Evolutionary conservation across 1,140 invertebrate genomes (phyloP).

Genomic region (Lordiphosa stackelbergi): DNA sequence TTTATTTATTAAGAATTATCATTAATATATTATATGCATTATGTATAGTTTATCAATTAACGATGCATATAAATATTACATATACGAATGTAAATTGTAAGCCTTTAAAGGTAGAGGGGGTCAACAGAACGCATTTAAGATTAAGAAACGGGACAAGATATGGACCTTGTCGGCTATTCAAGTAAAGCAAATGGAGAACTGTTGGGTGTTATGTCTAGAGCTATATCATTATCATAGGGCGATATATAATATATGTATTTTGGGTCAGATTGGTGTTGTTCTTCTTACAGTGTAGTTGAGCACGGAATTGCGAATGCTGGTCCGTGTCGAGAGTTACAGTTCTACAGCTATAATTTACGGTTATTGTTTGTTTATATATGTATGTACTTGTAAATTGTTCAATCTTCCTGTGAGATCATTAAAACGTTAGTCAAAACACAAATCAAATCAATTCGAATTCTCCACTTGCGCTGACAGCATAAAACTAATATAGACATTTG

Average conservation of each 20-base stretch:
- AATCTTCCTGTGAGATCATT: slow-evolving; percentile 67
- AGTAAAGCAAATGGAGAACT: slow-evolving; percentile 30
- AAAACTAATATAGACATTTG: slow-evolving; percentile 24
- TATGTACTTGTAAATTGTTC: slow-evolving; percentile 31
- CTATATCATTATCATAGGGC: slow-evolving; percentile 36
- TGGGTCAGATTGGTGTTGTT: slow-evolving; percentile 63
- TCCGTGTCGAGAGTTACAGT: slow-evolving; percentile 28
- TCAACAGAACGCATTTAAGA: slow-evolving; percentile 49
- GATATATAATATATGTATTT: slow-evolving; percentile 20
- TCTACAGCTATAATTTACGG: slow-evolving; percentile 33
- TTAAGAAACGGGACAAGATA: slow-evolving; percentile 30
- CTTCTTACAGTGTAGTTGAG: slow-evolving; percentile 62
- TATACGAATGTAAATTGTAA: slow-evolving; percentile 63
- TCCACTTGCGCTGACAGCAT: slow-evolving; percentile 43
- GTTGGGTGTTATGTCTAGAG: slow-evolving; percentile 36
- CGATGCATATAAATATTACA: slow-evolving; percentile 70
- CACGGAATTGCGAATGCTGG: slow-evolving; percentile 11
- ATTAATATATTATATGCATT: slow-evolving; percentile 61
- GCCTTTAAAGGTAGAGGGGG: slow-evolving; percentile 44
- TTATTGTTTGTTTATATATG: slow-evolving; percentile 30
- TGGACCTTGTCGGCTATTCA: slow-evolving; percentile 3
- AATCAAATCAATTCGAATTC: slow-evolving; percentile 31
- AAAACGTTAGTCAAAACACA: slow-evolving; percentile 34
- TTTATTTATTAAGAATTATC: slow-evolving; percentile 66
- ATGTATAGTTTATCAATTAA: slow-evolving; percentile 63